Evolutionary conservation across 2,113 vertebrate species (phyloP).

Genomic region (Cochlearius cochlearius): DNA sequence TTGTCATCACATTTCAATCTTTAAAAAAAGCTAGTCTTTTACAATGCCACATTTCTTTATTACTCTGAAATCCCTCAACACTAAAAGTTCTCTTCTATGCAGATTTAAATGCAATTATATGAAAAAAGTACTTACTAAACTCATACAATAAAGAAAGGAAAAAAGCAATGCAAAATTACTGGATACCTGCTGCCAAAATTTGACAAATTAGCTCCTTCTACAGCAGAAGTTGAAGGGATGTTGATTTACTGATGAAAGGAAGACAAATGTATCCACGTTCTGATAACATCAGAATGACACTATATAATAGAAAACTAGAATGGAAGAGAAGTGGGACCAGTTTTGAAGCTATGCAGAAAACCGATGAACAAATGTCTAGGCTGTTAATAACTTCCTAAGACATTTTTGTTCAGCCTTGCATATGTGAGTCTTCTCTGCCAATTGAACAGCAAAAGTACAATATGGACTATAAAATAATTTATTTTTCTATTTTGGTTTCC

Average conservation of each 20-base stretch:
- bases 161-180: background rate
- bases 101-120: background rate
- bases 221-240: background rate
- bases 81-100: background rate
- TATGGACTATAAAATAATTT: background rate
- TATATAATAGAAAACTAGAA: background rate
- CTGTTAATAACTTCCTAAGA: background rate
- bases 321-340: background rate
- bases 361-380: background rate
- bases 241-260: background rate
- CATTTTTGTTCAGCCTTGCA: background rate
- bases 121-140: background rate
- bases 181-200: background rate
- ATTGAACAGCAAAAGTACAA: background rate
- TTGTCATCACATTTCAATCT: background rate
- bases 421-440: rapidly evolving
- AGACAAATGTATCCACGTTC: background rate
- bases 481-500: background rate
- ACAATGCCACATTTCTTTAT: background rate
- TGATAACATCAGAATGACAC: background rate
- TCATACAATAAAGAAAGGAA: background rate
- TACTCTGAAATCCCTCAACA: background rate
- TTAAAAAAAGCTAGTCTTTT: background rate
- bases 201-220: background rate
- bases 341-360: background rate